phyloP scores from a whole-genome alignment of 37 sponge, comb jelly and placozoan genomes.

The Halichondria panicea region DNA sequence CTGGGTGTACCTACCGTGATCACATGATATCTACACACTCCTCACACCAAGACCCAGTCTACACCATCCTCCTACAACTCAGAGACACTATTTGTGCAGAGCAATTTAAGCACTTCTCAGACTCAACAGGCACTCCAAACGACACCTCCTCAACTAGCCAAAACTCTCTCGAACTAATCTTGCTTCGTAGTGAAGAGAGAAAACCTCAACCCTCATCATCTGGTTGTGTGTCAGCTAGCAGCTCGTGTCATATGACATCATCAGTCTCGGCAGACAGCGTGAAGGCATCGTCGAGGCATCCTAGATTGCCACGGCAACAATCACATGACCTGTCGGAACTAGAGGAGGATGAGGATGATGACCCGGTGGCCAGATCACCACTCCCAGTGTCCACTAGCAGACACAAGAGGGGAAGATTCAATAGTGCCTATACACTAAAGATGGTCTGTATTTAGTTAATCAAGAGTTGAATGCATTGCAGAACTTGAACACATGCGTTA shows the following conservation, averaged over 20 bases:
- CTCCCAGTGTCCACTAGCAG: background rate
- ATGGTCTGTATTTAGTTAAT: no score
- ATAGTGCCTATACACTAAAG: no score
- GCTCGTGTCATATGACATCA: background rate
- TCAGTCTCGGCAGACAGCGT: background rate
- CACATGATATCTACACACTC: conserved; percentile 1
- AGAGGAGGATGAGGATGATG: conserved; percentile 52
- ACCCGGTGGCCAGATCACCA: background rate
- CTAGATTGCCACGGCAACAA: conserved; percentile 12
- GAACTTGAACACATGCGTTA: no score
- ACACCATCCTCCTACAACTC: conserved; percentile 1
- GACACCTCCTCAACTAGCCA: background rate
- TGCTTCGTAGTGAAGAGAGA: conserved; percentile 12
- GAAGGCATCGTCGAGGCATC: background rate
- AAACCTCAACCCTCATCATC: background rate
- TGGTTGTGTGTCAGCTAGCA: background rate
- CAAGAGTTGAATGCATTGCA: no score
- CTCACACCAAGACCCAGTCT: background rate
- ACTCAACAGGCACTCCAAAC: background rate
- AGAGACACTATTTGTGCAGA: background rate
- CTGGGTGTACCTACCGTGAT: background rate
- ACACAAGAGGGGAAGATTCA: background rate
- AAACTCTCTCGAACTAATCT: background rate
- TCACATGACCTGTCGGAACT: conserved; percentile 26
- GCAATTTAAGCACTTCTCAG: background rate